Evolutionary conservation across 1,140 invertebrate species (phyloP).

Genomic region (Atta colombica): DNA sequence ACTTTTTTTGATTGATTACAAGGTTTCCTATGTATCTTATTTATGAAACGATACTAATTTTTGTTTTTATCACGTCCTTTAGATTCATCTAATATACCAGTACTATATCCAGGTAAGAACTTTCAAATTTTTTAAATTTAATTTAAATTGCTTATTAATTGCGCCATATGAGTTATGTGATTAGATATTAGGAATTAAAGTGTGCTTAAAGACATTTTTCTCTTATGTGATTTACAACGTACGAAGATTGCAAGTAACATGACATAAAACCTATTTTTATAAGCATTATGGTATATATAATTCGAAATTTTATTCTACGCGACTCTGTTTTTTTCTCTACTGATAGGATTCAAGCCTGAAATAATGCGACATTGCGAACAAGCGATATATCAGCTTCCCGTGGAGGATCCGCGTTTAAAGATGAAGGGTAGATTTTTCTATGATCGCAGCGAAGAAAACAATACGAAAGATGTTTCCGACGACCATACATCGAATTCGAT

Average conservation of each 20-base stretch:
- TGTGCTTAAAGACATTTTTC: background rate
- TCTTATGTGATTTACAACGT: slow-evolving; percentile 9
- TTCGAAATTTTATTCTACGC: slow-evolving; percentile 39
- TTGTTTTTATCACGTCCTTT: slow-evolving; percentile 70
- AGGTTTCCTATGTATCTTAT: background rate
- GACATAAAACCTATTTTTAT: slow-evolving; percentile 26
- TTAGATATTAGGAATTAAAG: slow-evolving; percentile 6
- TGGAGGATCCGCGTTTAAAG: slow-evolving; percentile 84
- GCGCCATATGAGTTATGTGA: background rate
- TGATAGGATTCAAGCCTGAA: slow-evolving; percentile 85
- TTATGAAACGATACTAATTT: slow-evolving; percentile 62
- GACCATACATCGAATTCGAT: slow-evolving; percentile 81
- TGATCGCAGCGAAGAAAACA: slow-evolving; percentile 77
- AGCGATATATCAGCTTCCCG: slow-evolving; percentile 82
- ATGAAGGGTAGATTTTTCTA: slow-evolving; percentile 85
- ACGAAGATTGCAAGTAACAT: slow-evolving; percentile 39
- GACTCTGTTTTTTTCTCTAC: slow-evolving; percentile 68
- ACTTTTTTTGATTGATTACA: slow-evolving; percentile 2
- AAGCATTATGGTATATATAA: slow-evolving; percentile 1
- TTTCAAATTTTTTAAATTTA: slow-evolving; percentile 13
- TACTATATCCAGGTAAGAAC: slow-evolving; percentile 85
- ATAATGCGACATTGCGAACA: slow-evolving; percentile 84
- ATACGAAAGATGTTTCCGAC: slow-evolving; percentile 49
- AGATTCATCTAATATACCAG: slow-evolving; percentile 81
- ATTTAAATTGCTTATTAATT: slow-evolving; percentile 16